Evolutionary conservation across 2,113 vertebrate genomes (phyloP), one percentile per base, ranked within the genome.

Genomic region (Cottus gobio): DNA sequence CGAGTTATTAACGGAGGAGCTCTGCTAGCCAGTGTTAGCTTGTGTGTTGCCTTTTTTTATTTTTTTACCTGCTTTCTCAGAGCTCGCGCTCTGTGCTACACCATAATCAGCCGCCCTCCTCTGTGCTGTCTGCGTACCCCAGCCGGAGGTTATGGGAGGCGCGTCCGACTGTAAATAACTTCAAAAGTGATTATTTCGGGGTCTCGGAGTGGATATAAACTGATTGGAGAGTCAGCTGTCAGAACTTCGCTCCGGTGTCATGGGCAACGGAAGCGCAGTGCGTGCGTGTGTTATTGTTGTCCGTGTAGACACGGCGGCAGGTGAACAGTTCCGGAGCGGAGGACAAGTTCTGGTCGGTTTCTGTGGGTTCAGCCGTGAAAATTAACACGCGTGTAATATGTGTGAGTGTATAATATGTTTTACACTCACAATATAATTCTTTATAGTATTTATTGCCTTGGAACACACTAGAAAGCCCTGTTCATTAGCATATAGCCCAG

Each of bases 21-120:
- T 3, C 1, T 20, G 66, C 48, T 79, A 72, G 46, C 61, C 46
- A 5, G 11, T 20, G 71, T 80, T 82, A 72, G 72, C 79, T 24
- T 34, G 50, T 37, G 48, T 90, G 80, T 71, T 69, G 62, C 28
- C 44, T 44, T 44, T 44, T 44, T 44, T 37, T 34, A 6, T 37
- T 69, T 71, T 82, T 89, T 87, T 93, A 92, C 92, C 93, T 93
- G 87, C 87, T 84, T 90, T 87, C 79, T 90, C 70, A 62, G 79
- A 89, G 84, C 85, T 89, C 88, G 75, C 87, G 64, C 80, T 91
- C 89, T 77, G 72, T 84, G 86, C 89, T 92, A 94, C 91, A 94
- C 82, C 94, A 94, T 95, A 89, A 71, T 91, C 89, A 71, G 73
- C 75, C 8, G 76, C 52, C 46, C 80, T 85, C 86, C 66, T 80